phyloP scores from a whole-genome alignment of 92 coral and sea anemone species.

The Chrysogorgia sp. region DNA sequence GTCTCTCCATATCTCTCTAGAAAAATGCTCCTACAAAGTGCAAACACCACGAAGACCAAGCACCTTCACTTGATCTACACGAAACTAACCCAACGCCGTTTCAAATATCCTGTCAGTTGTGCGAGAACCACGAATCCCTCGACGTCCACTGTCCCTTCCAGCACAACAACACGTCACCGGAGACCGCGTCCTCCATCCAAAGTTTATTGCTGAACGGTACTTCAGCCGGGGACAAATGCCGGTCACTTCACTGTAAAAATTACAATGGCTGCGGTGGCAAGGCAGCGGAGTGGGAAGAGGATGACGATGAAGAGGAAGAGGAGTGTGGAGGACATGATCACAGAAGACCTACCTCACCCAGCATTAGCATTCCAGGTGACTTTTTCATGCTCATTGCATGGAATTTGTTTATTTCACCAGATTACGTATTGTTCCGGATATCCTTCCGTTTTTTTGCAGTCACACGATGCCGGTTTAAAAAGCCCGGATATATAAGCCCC shows the following conservation, averaged over 20 bases:
- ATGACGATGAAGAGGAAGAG: not conserved
- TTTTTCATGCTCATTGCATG: too few species aligned
- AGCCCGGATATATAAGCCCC: too few species aligned
- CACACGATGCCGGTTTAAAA: too few species aligned
- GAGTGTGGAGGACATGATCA: conserved; percentile 21
- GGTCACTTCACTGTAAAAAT: conserved; percentile 13
- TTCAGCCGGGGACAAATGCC: conserved; percentile 5
- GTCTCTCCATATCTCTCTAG: not conserved
- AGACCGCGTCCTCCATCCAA: conserved; percentile 35
- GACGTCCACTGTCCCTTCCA: conserved; percentile 13
- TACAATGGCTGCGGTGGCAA: not conserved
- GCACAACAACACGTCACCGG: conserved; percentile 29
- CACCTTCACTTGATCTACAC: conserved; percentile 7
- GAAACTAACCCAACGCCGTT: not conserved
- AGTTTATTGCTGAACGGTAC: conserved; percentile 17
- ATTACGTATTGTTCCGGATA: too few species aligned
- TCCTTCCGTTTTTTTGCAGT: too few species aligned
- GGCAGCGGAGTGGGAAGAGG: conserved; percentile 6
- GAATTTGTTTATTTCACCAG: too few species aligned
- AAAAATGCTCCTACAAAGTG: conserved; percentile 4
- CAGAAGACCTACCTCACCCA: conserved; percentile 10
- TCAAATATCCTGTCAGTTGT: not conserved
- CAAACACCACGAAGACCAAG: conserved; percentile 1
- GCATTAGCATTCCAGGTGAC: conserved; percentile 3
- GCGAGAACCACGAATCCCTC: conserved; percentile 6